phyloP scores from a whole-genome alignment of 2,888 invertebrate genomes.

The Neria commutata region DNA sequence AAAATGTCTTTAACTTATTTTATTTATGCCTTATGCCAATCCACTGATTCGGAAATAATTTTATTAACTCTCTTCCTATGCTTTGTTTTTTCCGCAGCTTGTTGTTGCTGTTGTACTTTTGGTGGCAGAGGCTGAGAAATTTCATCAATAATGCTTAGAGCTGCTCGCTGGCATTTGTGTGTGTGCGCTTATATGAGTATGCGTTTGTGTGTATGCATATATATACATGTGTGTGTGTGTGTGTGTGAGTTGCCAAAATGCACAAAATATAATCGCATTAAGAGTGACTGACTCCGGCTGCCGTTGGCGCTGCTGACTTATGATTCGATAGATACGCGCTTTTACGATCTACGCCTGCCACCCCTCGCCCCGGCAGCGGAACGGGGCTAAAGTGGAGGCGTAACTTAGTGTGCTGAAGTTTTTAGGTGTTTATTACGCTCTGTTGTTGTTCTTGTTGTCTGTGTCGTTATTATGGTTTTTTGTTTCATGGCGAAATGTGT shows the following conservation, averaged over 20 bases:
- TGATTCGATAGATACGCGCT: conserved; percentile 18
- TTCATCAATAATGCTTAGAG: not conserved
- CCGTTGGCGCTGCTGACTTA: conserved; percentile 20
- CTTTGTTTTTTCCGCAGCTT: not conserved
- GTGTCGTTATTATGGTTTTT: too few relatives aligned
- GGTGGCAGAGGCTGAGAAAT: not conserved
- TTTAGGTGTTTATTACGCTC: not conserved
- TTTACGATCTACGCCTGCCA: conserved; percentile 8
- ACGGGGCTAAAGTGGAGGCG: too few relatives aligned
- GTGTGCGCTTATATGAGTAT: not conserved
- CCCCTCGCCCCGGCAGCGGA: not conserved
- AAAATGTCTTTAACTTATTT: conserved; percentile 44
- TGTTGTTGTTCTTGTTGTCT: not conserved
- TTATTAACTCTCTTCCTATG: conserved; percentile 41
- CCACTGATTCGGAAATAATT: conserved; percentile 57
- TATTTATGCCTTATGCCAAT: conserved; percentile 46
- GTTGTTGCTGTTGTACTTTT: not conserved
- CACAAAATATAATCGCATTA: conserved; percentile 54
- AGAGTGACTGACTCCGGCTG: conserved; percentile 23
- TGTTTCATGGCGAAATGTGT: too few relatives aligned
- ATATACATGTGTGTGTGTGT: not conserved
- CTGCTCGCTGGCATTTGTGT: too few relatives aligned
- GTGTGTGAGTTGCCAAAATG: conserved; percentile 41
- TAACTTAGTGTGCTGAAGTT: too few relatives aligned
- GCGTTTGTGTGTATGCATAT: not conserved